Evolutionary conservation across 2,113 vertebrate genomes (phyloP), one percentile per base, ranked within the genome.

Genomic region (Labrus mixtus): DNA sequence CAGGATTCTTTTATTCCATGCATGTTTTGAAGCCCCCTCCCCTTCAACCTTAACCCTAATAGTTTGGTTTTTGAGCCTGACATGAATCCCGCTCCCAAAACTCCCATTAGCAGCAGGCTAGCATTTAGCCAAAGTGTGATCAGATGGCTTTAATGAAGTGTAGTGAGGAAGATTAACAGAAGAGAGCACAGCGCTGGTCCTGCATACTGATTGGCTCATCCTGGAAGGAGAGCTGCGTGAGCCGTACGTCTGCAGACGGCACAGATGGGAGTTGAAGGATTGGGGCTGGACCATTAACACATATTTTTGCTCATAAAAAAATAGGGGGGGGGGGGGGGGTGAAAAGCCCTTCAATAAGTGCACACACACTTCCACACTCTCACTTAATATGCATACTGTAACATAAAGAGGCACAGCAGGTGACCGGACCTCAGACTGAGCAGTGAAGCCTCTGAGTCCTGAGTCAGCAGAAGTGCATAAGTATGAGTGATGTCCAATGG

Each of bases 81-180:
- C 76, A 89, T 86, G 85, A 85, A 92, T 87, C 81, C 86, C 39
- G 66, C 68, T 79, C 81, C 79, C 79, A 78, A 15, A 11, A 58
- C 69, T 70, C 66, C 75, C 63, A 89, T 91, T 91, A 93, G 76
- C 78, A 79, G 77, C 71, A 50, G 67, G 56, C 68, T 68, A 78
- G 72, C 81, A 78, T 86, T 90, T 92, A 91, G 79, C 75, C 66
- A 80, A 82, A 87, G 79, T 81, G 83, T 83, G 89, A 91, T 92
- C 91, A 93, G 83, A 86, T 72, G 74, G 78, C 64, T 68, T 46
- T 89, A 89, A 91, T 88, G 78, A 89, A 91, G 87, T 84, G 90
- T 83, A 82, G 82, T 72, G 76, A 81, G 63, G 77, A 89, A 91
- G 86, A 92, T 82, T 79, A 91, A 33, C 6, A 33, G 29, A 33